A percentile compares a stretch with the other conserved stretches of the same genome.
These are phyloP conservation scores for Mamestra configurata DNA, from an alignment of 1,140 invertebrate genomes.

Conservation along the genomic window DNA sequence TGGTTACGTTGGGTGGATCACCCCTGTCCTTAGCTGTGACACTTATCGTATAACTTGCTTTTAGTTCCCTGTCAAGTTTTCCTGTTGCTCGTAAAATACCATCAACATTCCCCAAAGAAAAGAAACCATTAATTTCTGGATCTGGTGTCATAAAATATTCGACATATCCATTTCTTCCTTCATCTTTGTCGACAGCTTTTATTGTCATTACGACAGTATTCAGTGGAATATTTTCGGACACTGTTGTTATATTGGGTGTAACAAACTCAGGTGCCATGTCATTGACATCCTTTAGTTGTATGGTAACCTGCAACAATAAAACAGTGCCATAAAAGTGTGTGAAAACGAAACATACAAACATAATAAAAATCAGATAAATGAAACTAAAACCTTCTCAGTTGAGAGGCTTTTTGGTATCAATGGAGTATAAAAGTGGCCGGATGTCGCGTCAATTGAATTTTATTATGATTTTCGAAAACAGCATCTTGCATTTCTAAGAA, in stretches of 20 bases:
- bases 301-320: slow-evolving; percentile 91
- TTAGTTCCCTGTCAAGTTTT: slow-evolving; percentile 94
- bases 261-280: slow-evolving; percentile 98
- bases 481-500: slow-evolving; percentile 16
- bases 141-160: slow-evolving; percentile 93
- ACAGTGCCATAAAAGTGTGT: slow-evolving; percentile 47
- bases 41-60: slow-evolving; percentile 93
- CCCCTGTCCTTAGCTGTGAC: slow-evolving; percentile 96
- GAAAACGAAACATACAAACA: slow-evolving; percentile 40
- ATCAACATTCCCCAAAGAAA: slow-evolving; percentile 95
- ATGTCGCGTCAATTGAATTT: slow-evolving; percentile 21
- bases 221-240: slow-evolving; percentile 95
- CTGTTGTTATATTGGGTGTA: slow-evolving; percentile 92
- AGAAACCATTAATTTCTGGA: slow-evolving; percentile 89
- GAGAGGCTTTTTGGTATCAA: slow-evolving; percentile 17
- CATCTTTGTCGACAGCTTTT: slow-evolving; percentile 97
- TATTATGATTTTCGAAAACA: slow-evolving; percentile 17
- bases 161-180: slow-evolving; percentile 97
- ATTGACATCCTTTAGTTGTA: slow-evolving; percentile 97
- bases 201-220: slow-evolving; percentile 97
- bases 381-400: slow-evolving; percentile 19
- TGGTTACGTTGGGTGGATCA: slow-evolving; percentile 93
- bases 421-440: slow-evolving; percentile 17
- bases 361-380: slow-evolving; percentile 29
- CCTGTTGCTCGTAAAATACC: slow-evolving; percentile 95